Conservation (phyloP, 2,113 vertebrate genomes). For the Entelurus aequoreus region DNA sequence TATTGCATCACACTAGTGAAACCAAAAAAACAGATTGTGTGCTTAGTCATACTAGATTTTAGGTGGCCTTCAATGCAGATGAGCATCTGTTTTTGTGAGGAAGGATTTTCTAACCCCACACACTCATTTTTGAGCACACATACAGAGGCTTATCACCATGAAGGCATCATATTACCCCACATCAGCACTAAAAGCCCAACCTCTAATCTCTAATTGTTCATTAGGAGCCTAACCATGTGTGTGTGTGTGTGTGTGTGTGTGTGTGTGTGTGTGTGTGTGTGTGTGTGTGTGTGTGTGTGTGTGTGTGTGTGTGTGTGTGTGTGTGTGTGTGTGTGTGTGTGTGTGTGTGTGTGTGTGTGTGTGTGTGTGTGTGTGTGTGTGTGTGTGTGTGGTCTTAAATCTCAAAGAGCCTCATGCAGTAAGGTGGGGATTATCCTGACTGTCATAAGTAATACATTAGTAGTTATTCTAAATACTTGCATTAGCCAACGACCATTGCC, state of each 20-base stretch:
- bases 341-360: too few relatives aligned
- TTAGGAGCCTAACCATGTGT: slow-evolving; percentile 38
- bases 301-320: slow-evolving; percentile 35
- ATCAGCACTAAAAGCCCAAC: slow-evolving; percentile 57
- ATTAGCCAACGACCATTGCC: too few relatives aligned
- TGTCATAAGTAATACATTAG: background rate
- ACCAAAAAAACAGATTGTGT: background rate
- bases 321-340: slow-evolving; percentile 35
- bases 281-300: slow-evolving; percentile 31
- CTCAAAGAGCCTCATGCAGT: slow-evolving; percentile 13
- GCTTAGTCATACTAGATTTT: slow-evolving; percentile 1
- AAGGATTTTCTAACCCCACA: slow-evolving; percentile 47
- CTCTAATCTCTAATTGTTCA: slow-evolving; percentile 62
- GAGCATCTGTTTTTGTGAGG: slow-evolving; percentile 26
- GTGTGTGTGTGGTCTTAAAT: slow-evolving; percentile 38
- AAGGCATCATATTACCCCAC: slow-evolving; percentile 58
- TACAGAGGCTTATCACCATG: slow-evolving; percentile 35
- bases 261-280: slow-evolving; percentile 34
- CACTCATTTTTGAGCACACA: slow-evolving; percentile 23
- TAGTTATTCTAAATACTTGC: background rate
- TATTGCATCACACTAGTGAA: background rate
- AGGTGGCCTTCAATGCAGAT: slow-evolving; percentile 20
- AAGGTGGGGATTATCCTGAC: background rate
- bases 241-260: slow-evolving; percentile 14
- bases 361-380: too few relatives aligned